These are phyloP conservation scores for Charaxes varanes DNA, from an alignment of 1,140 invertebrate genomes.

Conservation along the genomic window DNA sequence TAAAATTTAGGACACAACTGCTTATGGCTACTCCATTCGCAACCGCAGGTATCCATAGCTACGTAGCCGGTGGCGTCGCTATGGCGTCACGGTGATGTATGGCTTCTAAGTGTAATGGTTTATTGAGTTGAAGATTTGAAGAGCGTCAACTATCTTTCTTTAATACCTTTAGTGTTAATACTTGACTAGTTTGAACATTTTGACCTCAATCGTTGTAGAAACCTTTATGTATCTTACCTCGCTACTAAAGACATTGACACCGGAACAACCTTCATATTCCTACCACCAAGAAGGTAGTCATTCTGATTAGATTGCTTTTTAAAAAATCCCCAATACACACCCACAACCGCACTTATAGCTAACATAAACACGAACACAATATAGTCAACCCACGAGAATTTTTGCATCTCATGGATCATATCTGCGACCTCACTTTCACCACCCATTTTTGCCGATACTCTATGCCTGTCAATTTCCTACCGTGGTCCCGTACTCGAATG, in stretches of 20 bases:
- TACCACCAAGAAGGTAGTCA: slow-evolving; percentile 87
- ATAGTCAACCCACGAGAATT: slow-evolving; percentile 80
- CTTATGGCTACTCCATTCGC: too few species aligned
- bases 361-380: slow-evolving; percentile 83
- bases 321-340: slow-evolving; percentile 82
- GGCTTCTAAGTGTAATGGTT: too few species aligned
- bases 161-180: too few species aligned
- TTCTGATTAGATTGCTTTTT: slow-evolving; percentile 75
- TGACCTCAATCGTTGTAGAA: too few species aligned
- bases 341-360: slow-evolving; percentile 78
- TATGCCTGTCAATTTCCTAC: slow-evolving; percentile 2
- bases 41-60: too few species aligned
- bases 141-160: too few species aligned
- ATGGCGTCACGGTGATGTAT: too few species aligned
- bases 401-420: slow-evolving; percentile 70
- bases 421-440: slow-evolving; percentile 31
- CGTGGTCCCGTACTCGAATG: slow-evolving; percentile 42
- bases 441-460: slow-evolving; percentile 27
- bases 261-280: slow-evolving; percentile 85
- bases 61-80: too few species aligned
- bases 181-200: too few species aligned
- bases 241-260: slow-evolving; percentile 86
- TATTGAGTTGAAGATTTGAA: too few species aligned
- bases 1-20: too few species aligned
- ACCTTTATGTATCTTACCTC: slow-evolving; percentile 63